phyloP scores from a whole-genome alignment of 2,888 invertebrate species.

The Napeogenes sylphis region DNA sequence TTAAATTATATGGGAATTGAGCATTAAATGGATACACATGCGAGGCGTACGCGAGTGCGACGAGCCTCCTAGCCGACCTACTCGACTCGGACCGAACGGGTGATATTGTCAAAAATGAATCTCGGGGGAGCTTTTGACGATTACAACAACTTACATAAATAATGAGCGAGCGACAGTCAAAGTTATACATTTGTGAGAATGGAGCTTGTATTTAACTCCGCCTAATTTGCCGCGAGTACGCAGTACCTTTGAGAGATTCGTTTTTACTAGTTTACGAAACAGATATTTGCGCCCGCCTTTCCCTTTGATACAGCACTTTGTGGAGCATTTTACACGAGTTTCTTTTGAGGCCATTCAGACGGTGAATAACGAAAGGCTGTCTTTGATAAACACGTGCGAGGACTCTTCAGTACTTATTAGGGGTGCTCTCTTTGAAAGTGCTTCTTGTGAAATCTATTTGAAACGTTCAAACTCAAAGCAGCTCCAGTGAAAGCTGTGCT shows the following conservation, averaged over 20 bases:
- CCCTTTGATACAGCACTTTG: slow-evolving; percentile 78
- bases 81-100: slow-evolving; percentile 44
- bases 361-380: slow-evolving; percentile 79
- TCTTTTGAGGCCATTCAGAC: slow-evolving; percentile 79
- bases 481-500: slow-evolving; percentile 72
- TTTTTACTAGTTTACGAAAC: slow-evolving; percentile 78
- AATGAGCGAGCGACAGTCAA: slow-evolving; percentile 71
- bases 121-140: slow-evolving; percentile 59
- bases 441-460: slow-evolving; percentile 77
- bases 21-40: slow-evolving; percentile 77
- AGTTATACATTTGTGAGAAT: slow-evolving; percentile 69
- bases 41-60: slow-evolving; percentile 46
- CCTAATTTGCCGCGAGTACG: slow-evolving; percentile 76
- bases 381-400: slow-evolving; percentile 79
- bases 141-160: slow-evolving; percentile 72
- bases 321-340: slow-evolving; percentile 78
- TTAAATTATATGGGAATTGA: slow-evolving; percentile 79
- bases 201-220: slow-evolving; percentile 75
- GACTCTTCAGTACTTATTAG: slow-evolving; percentile 79
- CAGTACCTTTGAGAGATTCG: slow-evolving; percentile 75
- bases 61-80: slow-evolving; percentile 27
- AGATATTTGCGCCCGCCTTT: slow-evolving; percentile 78
- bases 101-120: slow-evolving; percentile 55
- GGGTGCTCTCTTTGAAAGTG: slow-evolving; percentile 77
- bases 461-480: slow-evolving; percentile 76